Conservation (phyloP, 2,888 invertebrate genomes). For the Acrobasis suavella region DNA sequence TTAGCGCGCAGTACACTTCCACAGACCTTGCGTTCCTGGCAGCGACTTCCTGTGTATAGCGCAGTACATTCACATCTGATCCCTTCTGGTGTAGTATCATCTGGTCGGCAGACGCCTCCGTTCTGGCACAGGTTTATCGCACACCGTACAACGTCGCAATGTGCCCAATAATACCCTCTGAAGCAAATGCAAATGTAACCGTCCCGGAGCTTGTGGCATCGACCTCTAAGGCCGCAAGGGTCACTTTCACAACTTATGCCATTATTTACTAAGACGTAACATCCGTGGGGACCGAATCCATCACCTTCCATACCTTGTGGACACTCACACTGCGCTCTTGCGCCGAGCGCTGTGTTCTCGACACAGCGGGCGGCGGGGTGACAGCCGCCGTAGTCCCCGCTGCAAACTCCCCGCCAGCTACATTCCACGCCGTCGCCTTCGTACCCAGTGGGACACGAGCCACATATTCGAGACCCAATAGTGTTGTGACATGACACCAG, state of each 20-base stretch:
- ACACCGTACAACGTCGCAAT: conserved; percentile 83
- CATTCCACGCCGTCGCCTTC: conserved; percentile 92
- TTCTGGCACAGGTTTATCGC: conserved; percentile 89
- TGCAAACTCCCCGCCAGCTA: conserved; percentile 85
- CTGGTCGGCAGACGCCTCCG: conserved; percentile 87
- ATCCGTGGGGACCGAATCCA: conserved; percentile 91
- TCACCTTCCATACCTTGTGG: conserved; percentile 89
- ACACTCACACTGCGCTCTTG: conserved; percentile 87
- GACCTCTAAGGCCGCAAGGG: conserved; percentile 83
- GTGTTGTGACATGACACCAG: conserved; percentile 94
- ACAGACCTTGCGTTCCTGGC: conserved; percentile 78
- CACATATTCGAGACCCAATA: conserved; percentile 92
- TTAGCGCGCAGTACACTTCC: conserved; percentile 68
- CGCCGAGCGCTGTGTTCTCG: conserved; percentile 83
- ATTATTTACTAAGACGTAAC: conserved; percentile 66
- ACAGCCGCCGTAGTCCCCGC: conserved; percentile 91
- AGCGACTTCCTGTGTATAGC: conserved; percentile 85
- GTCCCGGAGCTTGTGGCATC: conserved; percentile 73
- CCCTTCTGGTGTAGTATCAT: conserved; percentile 46
- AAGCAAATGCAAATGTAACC: conserved; percentile 83
- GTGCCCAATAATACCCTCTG: conserved; percentile 82
- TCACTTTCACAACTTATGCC: conserved; percentile 68
- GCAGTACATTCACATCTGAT: conserved; percentile 86
- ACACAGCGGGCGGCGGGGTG: conserved; percentile 90
- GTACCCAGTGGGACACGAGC: conserved; percentile 93